phyloP scores from a whole-genome alignment of 37 sponge, comb jelly and placozoan genomes.

The Eunapius fragilis region DNA sequence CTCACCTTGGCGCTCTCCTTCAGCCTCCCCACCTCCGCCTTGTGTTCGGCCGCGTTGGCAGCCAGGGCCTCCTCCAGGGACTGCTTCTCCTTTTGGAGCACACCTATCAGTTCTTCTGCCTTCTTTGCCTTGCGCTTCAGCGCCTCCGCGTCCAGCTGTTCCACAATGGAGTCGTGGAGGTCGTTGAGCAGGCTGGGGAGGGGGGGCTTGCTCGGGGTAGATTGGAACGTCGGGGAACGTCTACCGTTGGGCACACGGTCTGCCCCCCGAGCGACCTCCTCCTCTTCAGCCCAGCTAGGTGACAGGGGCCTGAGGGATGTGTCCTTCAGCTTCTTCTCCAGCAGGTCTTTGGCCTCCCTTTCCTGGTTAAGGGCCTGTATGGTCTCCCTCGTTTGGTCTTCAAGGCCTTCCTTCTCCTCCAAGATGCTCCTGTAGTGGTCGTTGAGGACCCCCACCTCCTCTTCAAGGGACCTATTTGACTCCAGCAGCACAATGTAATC shows the following conservation, averaged over 20 bases:
- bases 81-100: constrained; percentile 38
- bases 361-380: constrained; percentile 68
- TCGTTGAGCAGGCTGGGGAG: background rate
- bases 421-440: constrained; percentile 45
- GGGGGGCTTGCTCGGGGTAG: background rate
- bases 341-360: constrained; percentile 58
- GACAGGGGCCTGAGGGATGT: background rate
- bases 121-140: constrained; percentile 47
- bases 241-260: background rate
- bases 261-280: background rate
- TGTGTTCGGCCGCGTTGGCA: constrained; percentile 14
- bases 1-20: constrained; percentile 9
- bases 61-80: constrained; percentile 29
- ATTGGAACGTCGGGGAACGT: background rate
- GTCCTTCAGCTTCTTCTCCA: constrained; percentile 63
- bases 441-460: constrained; percentile 34
- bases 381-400: constrained; percentile 29
- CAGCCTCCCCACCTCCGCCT: constrained; percentile 13
- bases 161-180: background rate
- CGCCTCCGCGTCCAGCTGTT: constrained; percentile 26
- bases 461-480: constrained; percentile 25
- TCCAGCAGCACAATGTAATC: constrained; percentile 28
- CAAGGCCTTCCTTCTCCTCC: constrained; percentile 66
- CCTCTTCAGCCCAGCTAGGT: constrained; percentile 34
- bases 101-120: constrained; percentile 12